Base-by-base conservation (phyloP, 2,113 vertebrate species). In the Bujurquina vittata region DNA sequence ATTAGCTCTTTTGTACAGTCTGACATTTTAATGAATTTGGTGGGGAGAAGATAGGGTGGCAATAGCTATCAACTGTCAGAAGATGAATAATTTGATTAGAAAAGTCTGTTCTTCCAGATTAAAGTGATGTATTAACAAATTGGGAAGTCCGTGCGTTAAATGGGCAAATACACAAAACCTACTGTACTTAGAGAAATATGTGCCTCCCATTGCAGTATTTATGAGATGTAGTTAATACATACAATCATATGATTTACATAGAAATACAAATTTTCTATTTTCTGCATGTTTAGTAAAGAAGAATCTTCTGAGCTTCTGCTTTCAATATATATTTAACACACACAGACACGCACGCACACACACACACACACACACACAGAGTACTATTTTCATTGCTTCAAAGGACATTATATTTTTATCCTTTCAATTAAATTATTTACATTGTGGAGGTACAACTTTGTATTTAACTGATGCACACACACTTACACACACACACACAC, bases 11-110 rank as follows among this genome's bases (percentile, higher is more conserved):
- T 74, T 26, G 26, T 77, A n/a, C 57, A n/a, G 31, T 35, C 20
- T 65, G 69, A 77, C 43, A 74, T 65, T 67, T 77, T 54, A 61
- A 74, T 83, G 75, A 79, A 75, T 69, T 20, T 62, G 33, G 15
- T 52, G 43, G 43, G 61, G 18, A 12, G 2, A 5, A 40, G 7
- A 52, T 57, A 10, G 7, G 6, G 4, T 14, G 20, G 6, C 26
- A 22, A 15, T 17, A 61, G 17, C 52, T 14, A 67, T 65, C 10
- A 18, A 57, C 22, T 75, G 52, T 57, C 61, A 52, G 18, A 52
- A 76, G 18, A 75, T 60, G 74, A 74, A 55, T 20, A 20, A 26
- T 43, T 26, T 73, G 37, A 77, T 73, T 54, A 15, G 23, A 78
- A 52, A 78, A 52, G 31, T 15, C 12, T 49, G 40, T 40, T 52